Percentiles rank a stretch among this genome's conserved stretches.
Evolutionary conservation across 1,140 invertebrate species (phyloP).

Genomic region (Chionoecetes opilio): DNA sequence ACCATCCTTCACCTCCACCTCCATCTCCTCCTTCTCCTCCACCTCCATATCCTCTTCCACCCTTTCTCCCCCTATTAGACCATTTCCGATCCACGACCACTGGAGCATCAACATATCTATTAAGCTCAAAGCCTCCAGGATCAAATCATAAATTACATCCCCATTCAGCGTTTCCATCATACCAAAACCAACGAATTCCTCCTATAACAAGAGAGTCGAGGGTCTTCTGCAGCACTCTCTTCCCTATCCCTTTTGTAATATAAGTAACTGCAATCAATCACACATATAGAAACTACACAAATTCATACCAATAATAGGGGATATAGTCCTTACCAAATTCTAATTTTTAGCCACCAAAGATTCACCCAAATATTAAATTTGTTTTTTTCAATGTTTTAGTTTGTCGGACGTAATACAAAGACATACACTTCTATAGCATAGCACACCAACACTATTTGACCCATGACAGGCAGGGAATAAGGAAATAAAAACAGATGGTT

Average conservation of each 20-base stretch:
- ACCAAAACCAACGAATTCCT: background rate
- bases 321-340: background rate
- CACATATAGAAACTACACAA: background rate
- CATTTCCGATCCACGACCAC: background rate
- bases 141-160: conserved; percentile 31
- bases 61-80: background rate
- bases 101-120: background rate
- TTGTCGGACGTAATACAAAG: background rate
- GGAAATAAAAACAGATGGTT: background rate
- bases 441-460: background rate
- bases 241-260: no score
- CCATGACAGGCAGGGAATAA: background rate
- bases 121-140: background rate
- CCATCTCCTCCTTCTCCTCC: background rate
- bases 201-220: background rate
- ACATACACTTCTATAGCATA: background rate
- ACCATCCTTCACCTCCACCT: background rate
- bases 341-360: background rate
- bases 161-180: background rate
- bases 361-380: background rate
- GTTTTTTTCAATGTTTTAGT: background rate
- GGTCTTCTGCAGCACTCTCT: background rate
- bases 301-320: background rate
- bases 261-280: background rate
- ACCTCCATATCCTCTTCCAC: background rate